Evolutionary conservation across 2,888 invertebrate species (phyloP).

Genomic region (Tiliacea citrago): DNA sequence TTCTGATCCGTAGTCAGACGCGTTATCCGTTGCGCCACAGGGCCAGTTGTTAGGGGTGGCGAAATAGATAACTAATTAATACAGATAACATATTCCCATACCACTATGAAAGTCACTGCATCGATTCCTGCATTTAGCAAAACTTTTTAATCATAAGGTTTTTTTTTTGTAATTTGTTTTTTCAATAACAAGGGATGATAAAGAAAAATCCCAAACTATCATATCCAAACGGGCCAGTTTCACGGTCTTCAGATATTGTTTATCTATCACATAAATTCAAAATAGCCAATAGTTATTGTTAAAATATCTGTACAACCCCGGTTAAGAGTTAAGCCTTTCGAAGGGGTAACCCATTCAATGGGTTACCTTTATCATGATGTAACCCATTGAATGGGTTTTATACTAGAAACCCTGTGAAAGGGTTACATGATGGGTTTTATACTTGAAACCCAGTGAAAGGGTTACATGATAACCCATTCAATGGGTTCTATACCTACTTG

Average conservation of each 20-base stretch:
- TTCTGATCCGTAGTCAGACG: slow-evolving; percentile 94
- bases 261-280: background rate
- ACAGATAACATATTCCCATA: background rate
- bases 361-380: no score
- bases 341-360: no score
- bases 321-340: no score
- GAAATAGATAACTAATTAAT: slow-evolving; percentile 44
- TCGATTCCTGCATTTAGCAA: background rate
- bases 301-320: background rate
- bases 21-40: slow-evolving; percentile 93
- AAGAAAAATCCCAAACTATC: no score
- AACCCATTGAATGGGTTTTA: no score
- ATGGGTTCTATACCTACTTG: no score
- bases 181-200: background rate
- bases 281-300: background rate
- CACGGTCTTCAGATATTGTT: background rate
- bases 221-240: background rate
- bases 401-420: no score
- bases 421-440: no score
- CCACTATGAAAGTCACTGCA: fast-evolving
- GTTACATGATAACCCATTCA: no score
- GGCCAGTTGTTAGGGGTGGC: slow-evolving; percentile 76
- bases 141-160: background rate
- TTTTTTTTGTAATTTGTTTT: no score
- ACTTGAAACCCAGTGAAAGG: no score